A percentile compares a stretch with the other conserved stretches of the same genome.
Evolutionary conservation across 2,113 vertebrate species (phyloP).

Genomic region (Myrmophylax atrothorax): DNA sequence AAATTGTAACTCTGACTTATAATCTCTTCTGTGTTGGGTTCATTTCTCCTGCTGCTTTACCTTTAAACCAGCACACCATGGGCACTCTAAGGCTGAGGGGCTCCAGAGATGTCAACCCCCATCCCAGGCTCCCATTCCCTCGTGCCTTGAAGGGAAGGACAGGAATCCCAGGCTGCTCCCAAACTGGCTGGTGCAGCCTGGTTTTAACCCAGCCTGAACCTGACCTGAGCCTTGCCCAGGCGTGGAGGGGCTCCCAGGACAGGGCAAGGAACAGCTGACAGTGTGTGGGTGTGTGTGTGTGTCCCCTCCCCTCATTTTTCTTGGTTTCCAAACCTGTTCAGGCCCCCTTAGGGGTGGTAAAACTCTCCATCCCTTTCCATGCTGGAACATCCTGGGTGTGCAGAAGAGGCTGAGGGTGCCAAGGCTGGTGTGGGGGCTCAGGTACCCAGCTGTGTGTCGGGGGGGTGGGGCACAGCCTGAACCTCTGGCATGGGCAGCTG

Average conservation of each 20-base stretch:
- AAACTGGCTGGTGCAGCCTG: not conserved
- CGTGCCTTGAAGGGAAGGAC: not conserved
- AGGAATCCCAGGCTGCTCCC: not conserved
- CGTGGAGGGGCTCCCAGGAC: not conserved
- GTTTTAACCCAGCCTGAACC: not conserved
- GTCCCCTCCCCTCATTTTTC: fast-evolving
- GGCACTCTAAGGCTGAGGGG: not conserved
- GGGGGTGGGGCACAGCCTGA: not conserved
- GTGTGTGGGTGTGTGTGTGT: not conserved
- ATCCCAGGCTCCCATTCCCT: not conserved
- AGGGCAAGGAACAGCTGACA: not conserved
- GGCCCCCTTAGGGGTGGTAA: not conserved
- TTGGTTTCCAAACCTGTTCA: not conserved
- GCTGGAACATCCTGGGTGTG: not conserved
- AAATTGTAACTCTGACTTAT: too few species aligned
- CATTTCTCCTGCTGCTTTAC: too few species aligned
- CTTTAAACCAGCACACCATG: too few species aligned
- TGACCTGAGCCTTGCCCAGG: not conserved
- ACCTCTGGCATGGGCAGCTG: not conserved
- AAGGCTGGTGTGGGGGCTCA: not conserved
- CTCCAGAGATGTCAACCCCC: not conserved
- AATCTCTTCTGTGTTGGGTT: too few species aligned
- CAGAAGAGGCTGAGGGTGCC: too few species aligned
- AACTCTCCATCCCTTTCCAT: not conserved
- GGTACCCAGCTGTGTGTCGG: not conserved